Conservation (phyloP, 1,140 invertebrate species). For the Trinorchestia longiramus region DNA sequence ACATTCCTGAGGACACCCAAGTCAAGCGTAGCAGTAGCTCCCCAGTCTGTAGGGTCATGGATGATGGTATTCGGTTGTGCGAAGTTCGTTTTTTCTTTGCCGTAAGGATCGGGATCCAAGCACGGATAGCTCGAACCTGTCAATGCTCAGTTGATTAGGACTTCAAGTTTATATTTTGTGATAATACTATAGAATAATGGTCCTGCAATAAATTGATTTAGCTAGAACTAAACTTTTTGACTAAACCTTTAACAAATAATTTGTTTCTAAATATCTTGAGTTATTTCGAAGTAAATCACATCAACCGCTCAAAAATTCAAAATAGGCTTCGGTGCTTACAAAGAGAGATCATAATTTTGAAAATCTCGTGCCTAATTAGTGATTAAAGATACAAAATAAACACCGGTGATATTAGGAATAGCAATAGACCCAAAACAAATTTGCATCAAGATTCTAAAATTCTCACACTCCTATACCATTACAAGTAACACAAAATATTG, state of each 20-base stretch:
- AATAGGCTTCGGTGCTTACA: background rate
- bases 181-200: no score
- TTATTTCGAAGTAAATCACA: background rate
- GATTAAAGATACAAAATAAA: background rate
- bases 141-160: background rate
- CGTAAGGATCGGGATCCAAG: slow-evolving; percentile 4
- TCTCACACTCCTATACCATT: background rate
- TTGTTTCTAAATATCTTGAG: no score
- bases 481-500: no score
- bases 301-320: background rate
- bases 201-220: no score
- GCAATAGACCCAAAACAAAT: background rate
- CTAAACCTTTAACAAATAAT: no score
- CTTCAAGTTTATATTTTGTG: background rate
- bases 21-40: background rate
- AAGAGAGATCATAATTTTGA: background rate
- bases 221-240: no score
- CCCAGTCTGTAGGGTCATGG: background rate
- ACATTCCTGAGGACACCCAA: background rate
- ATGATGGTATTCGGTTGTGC: slow-evolving; percentile 29
- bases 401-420: background rate
- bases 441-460: background rate
- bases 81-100: background rate
- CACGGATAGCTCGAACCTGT: slow-evolving; percentile 22
- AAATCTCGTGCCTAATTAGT: background rate